These are phyloP conservation scores for Dipodomys ordii DNA, from an alignment of 2,113 vertebrate genomes.

Conservation along the genomic window DNA sequence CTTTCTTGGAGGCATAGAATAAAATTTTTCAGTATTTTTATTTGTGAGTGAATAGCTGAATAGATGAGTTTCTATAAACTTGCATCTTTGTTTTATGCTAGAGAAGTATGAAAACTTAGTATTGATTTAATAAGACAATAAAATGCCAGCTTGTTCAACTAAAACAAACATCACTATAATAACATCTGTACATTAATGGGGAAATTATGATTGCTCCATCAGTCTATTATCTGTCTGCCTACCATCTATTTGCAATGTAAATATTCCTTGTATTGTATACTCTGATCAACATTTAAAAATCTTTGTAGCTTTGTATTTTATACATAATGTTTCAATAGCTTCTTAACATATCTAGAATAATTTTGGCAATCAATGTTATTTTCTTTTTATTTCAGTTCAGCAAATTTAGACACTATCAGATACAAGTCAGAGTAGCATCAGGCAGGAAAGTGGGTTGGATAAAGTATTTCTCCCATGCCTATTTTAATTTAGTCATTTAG, in stretches of 20 bases:
- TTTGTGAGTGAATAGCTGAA: not conserved
- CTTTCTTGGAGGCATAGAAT: not conserved
- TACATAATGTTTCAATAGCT: not conserved
- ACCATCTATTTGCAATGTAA: not conserved
- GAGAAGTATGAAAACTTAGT: not conserved
- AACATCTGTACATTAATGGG: not conserved
- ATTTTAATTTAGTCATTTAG: not conserved
- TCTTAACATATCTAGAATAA: not conserved
- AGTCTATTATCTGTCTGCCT: no score
- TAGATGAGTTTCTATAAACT: constrained; percentile 34
- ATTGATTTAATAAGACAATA: not conserved
- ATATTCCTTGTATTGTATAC: no score
- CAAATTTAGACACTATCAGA: not conserved
- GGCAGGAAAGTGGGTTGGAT: fast-evolving
- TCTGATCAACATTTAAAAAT: no score
- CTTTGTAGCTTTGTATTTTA: no score
- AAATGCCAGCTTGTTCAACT: not conserved
- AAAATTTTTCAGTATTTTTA: not conserved
- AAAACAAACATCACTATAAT: not conserved
- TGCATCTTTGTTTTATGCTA: not conserved
- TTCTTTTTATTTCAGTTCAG: not conserved
- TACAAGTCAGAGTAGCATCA: not conserved
- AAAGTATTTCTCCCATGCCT: not conserved
- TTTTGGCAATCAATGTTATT: not conserved
- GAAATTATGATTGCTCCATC: not conserved